phyloP scores from a whole-genome alignment of 2,888 invertebrate genomes.

The Adineta ricciae region DNA sequence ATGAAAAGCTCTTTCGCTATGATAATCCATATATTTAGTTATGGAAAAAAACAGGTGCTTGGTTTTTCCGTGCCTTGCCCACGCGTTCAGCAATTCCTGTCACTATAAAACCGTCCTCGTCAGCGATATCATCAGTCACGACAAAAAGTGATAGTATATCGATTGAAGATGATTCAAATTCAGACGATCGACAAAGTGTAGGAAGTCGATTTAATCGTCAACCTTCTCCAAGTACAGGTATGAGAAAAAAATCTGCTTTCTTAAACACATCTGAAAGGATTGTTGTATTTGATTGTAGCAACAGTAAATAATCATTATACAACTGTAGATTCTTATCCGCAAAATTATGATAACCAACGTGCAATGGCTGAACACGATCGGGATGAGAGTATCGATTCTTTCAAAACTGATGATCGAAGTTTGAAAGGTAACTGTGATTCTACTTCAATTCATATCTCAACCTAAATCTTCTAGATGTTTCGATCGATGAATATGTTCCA shows the following conservation, averaged over 20 bases:
- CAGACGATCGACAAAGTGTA: not conserved
- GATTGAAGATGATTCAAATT: not conserved
- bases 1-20: too few relatives aligned
- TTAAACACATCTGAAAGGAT: not conserved
- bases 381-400: slow-evolving; percentile 1
- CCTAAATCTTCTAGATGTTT: not conserved
- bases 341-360: not conserved
- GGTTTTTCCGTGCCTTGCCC: slow-evolving; percentile 28
- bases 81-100: not conserved
- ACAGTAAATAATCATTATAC: not conserved
- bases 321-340: not conserved
- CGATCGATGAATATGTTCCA: slow-evolving; percentile 9
- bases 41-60: slow-evolving; percentile 33
- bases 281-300: not conserved
- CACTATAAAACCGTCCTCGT: not conserved
- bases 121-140: not conserved
- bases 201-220: not conserved
- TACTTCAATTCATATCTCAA: too few relatives aligned
- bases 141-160: not conserved
- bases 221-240: not conserved
- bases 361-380: not conserved
- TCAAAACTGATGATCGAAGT: not conserved
- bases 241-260: not conserved
- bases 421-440: not conserved
- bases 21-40: not conserved